phyloP scores from a whole-genome alignment of 92 coral and sea anemone species.

The Porites lobata region DNA sequence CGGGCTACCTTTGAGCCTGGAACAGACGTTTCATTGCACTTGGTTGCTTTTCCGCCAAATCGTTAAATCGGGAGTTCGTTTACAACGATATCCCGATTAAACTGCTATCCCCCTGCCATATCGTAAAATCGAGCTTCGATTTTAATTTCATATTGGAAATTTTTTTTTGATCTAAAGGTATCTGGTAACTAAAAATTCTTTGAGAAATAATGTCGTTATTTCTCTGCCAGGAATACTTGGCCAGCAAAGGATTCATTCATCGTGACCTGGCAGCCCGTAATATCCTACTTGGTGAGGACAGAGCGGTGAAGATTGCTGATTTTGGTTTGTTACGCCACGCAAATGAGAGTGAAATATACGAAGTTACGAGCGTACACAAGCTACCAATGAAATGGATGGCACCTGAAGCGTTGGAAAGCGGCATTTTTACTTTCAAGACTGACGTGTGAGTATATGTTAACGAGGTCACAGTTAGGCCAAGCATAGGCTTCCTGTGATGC shows the following conservation, averaged over 20 bases:
- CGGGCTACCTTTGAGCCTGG: no score
- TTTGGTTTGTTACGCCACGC: slow-evolving; percentile 30
- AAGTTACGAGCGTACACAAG: neutral
- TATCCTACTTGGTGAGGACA: slow-evolving; percentile 31
- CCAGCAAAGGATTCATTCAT: slow-evolving; percentile 34
- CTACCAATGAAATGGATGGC: neutral
- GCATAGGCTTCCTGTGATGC: no score
- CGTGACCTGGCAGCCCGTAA: slow-evolving; percentile 48
- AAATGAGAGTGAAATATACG: neutral
- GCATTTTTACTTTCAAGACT: neutral
- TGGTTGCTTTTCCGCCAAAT: no score
- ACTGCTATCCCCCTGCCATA: no score
- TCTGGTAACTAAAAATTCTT: neutral
- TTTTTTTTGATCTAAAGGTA: no score
- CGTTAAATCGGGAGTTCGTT: no score
- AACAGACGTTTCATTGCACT: no score
- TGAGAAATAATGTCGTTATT: no score
- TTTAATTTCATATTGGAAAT: no score
- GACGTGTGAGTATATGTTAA: neutral
- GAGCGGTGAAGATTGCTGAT: slow-evolving; percentile 35
- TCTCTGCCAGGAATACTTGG: slow-evolving; percentile 17
- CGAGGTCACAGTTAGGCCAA: no score
- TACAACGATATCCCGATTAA: no score
- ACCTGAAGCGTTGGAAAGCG: neutral
- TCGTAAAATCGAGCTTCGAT: no score